A percentile compares a stretch with the other conserved stretches of the same genome.
Conservation (phyloP, 2,113 vertebrate genomes). For the Corythornis vintsioides region DNA sequence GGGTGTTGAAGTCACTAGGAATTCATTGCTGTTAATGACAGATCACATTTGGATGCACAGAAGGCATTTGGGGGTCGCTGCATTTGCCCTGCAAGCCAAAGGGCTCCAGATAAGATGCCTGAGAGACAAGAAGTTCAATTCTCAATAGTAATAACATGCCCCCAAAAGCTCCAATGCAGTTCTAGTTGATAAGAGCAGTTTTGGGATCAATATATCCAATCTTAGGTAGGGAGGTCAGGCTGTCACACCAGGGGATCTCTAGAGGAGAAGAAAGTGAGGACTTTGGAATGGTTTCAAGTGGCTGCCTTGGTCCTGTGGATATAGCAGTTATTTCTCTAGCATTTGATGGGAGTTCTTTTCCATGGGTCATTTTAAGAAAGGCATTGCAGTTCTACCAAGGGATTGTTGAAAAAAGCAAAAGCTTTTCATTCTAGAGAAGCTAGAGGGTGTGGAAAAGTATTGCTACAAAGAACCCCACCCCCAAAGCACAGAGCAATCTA, state of each 20-base stretch:
- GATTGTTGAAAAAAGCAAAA: background rate
- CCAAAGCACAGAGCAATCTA: background rate
- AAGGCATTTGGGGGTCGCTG: slow-evolving; percentile 55
- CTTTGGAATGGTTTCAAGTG: slow-evolving; percentile 5
- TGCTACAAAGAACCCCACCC: background rate
- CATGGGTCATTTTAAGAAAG: background rate
- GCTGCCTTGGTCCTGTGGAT: background rate
- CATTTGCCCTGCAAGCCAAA: slow-evolving; percentile 43
- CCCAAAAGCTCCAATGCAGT: slow-evolving; percentile 35
- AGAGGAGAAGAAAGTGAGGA: slow-evolving; percentile 55
- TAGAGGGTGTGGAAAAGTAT: background rate
- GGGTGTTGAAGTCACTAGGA: slow-evolving; percentile 32
- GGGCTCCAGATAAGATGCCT: background rate
- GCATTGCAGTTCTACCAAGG: background rate
- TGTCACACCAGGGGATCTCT: slow-evolving; percentile 66
- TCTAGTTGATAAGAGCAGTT: slow-evolving; percentile 65
- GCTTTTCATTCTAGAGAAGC: background rate
- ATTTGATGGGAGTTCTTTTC: background rate
- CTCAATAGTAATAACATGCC: slow-evolving; percentile 29
- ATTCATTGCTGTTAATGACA: slow-evolving; percentile 53
- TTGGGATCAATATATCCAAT: slow-evolving; percentile 76
- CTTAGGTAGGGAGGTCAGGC: slow-evolving; percentile 66
- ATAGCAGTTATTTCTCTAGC: background rate
- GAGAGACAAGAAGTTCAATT: slow-evolving; percentile 53
- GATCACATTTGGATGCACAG: slow-evolving; percentile 22